Evolutionary conservation across 2,888 invertebrate genomes (phyloP), one percentile per base, ranked within the genome.

Genomic region (Pherbina coryleti): DNA sequence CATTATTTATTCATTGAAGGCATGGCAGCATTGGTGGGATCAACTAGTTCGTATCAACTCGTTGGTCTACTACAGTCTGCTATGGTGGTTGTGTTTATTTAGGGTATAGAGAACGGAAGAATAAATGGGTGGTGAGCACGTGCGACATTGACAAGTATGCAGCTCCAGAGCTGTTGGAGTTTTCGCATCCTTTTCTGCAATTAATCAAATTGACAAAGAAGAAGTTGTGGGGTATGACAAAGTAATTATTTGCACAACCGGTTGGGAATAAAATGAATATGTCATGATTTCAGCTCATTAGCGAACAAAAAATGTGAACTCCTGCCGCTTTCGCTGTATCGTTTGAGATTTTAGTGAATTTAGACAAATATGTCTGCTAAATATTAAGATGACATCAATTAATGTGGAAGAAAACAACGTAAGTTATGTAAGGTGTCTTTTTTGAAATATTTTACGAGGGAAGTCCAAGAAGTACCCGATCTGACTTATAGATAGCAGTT

Each of bases 141-240:
- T 44, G 44, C 44, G 44, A 44, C 44, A 44, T 44, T 44, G 44
- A 44, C 14, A 44, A 44, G 44, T 44, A 44, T 44, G 44, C 44
- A 44, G 44, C 14, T 44, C 44, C 5, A 37, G 37, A 7, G 53
- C 53, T 17, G 3, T 7, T n/a, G 5, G 3, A 55, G 64, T 31
- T 31, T 66, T n/a, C 34, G 31, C 19, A 69, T 49, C 49, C 49
- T 51, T 22, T 51, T 69, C 25, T 19, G 69, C 28, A 69, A 69
- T 69, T 51, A 49, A 69, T 69, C 69, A 69, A 69, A 49, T 22
- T 69, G 51, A 11, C 28, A 67, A 22, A 22, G 49, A 51, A 51
- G 51, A 51, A 22, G 69, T 51, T 64, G 31, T 8, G 34, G 31
- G 64, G 28, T 7, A 25, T n/a, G 17, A 17, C 22, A 25, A 49